phyloP scores from a whole-genome alignment of 1,140 invertebrate genomes.

The Drosophila willistoni region DNA sequence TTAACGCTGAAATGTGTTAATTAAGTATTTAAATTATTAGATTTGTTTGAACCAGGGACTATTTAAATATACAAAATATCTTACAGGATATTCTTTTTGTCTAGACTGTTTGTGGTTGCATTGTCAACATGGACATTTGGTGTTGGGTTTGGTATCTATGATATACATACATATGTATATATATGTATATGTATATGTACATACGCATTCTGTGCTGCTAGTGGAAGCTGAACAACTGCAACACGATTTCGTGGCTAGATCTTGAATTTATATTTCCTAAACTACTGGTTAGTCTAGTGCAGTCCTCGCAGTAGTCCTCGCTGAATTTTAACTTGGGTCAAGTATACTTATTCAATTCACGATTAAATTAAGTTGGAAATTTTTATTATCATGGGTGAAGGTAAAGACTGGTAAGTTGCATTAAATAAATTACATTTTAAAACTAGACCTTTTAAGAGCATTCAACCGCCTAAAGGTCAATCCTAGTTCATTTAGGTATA shows the following conservation, averaged over 20 bases:
- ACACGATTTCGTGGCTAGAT: neutral
- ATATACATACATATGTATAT: no score
- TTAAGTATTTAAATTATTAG: slow-evolving; percentile 80
- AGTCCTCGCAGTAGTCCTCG: no score
- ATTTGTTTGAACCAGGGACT: slow-evolving; percentile 31
- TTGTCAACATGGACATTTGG: slow-evolving; percentile 26
- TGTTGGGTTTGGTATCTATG: slow-evolving; percentile 8
- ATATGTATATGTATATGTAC: no score
- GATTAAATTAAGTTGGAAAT: no score
- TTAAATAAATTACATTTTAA: no score
- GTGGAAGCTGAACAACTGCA: neutral
- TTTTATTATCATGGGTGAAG: no score
- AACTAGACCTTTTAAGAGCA: slow-evolving; percentile 12
- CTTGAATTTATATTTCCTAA: neutral
- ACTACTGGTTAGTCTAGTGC: neutral
- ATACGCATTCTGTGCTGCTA: neutral
- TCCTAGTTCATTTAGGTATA: slow-evolving; percentile 3
- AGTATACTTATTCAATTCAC: no score
- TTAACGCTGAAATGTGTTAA: slow-evolving; percentile 72
- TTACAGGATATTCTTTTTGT: slow-evolving; percentile 51
- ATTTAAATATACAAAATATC: slow-evolving; percentile 2
- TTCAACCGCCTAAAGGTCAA: slow-evolving; percentile 49
- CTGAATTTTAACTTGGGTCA: no score
- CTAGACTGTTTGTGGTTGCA: slow-evolving; percentile 61
- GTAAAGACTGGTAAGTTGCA: no score